These are phyloP conservation scores for Brachirus orientalis DNA, from an alignment of 2,113 vertebrate species.

Conservation along the genomic window DNA sequence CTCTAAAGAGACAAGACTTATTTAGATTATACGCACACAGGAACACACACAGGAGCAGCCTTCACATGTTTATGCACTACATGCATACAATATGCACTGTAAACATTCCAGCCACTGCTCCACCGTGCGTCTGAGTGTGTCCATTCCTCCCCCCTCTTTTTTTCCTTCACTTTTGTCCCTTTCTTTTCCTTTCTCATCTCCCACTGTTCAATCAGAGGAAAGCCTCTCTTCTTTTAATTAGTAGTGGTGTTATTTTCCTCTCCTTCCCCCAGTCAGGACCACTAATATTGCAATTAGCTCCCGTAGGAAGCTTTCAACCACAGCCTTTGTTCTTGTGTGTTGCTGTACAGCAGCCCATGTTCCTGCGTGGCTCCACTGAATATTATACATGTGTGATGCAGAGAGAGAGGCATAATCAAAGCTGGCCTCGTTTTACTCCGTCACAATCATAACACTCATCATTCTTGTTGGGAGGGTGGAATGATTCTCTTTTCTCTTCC, in stretches of 20 bases:
- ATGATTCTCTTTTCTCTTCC: constrained; percentile 45
- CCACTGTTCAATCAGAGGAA: constrained; percentile 37
- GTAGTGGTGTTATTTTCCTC: constrained; percentile 46
- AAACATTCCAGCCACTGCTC: constrained; percentile 26
- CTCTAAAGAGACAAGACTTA: constrained; percentile 62
- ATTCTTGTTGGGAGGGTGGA: constrained; percentile 23
- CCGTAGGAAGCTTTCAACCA: constrained; percentile 54
- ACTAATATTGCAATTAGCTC: constrained; percentile 71
- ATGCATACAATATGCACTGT: constrained; percentile 2
- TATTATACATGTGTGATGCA: constrained; percentile 51
- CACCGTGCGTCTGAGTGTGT: background rate
- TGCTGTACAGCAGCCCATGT: constrained; percentile 33
- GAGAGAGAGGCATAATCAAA: constrained; percentile 65
- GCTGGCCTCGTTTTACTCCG: constrained; percentile 69
- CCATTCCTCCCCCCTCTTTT: constrained; percentile 17
- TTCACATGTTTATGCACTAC: background rate
- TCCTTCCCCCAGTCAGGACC: constrained; percentile 44
- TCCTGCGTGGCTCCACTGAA: constrained; percentile 46
- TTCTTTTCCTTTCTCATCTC: constrained; percentile 23
- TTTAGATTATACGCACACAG: constrained; percentile 55
- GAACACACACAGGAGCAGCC: background rate
- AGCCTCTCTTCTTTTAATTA: constrained; percentile 61
- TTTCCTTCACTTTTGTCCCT: constrained; percentile 29
- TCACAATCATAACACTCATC: constrained; percentile 51
- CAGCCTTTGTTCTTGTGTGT: constrained; percentile 56